Percentiles rank a stretch among this genome's conserved stretches.
Evolutionary conservation across 2,113 vertebrate genomes (phyloP).

Genomic region (Phyllostomus discolor): DNA sequence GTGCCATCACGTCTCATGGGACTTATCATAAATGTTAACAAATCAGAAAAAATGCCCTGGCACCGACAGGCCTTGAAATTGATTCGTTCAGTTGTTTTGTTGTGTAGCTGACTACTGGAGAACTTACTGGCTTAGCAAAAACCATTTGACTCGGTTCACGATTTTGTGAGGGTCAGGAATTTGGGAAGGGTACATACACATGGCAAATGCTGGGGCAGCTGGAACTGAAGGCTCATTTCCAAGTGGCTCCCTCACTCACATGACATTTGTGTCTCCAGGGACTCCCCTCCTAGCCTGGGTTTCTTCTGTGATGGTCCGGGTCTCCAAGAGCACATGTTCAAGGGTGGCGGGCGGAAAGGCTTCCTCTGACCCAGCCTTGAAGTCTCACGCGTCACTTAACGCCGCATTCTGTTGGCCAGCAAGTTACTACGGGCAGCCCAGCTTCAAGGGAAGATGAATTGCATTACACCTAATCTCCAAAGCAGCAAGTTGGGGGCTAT

Average conservation of each 20-base stretch:
- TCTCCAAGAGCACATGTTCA: background rate
- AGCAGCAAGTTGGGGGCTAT: background rate
- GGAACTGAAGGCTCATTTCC: background rate
- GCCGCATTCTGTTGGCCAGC: background rate
- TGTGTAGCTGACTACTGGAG: background rate
- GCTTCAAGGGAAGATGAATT: background rate
- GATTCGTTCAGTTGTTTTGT: background rate
- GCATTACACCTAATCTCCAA: background rate
- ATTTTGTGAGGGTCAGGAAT: background rate
- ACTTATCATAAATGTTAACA: background rate
- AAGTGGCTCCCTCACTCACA: background rate
- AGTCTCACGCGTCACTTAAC: background rate
- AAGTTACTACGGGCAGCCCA: background rate
- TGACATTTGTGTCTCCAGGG: background rate
- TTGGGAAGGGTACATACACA: fast-evolving
- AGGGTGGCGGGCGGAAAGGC: background rate
- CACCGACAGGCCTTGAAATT: background rate
- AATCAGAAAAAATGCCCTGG: background rate
- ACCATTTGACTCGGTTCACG: background rate
- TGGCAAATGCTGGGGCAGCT: background rate
- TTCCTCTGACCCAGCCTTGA: background rate
- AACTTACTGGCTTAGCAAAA: background rate
- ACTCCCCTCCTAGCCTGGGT: background rate
- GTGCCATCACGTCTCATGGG: background rate
- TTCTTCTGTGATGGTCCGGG: background rate